phyloP scores from a whole-genome alignment of 2,113 vertebrate genomes.

The Bos javanicus region DNA sequence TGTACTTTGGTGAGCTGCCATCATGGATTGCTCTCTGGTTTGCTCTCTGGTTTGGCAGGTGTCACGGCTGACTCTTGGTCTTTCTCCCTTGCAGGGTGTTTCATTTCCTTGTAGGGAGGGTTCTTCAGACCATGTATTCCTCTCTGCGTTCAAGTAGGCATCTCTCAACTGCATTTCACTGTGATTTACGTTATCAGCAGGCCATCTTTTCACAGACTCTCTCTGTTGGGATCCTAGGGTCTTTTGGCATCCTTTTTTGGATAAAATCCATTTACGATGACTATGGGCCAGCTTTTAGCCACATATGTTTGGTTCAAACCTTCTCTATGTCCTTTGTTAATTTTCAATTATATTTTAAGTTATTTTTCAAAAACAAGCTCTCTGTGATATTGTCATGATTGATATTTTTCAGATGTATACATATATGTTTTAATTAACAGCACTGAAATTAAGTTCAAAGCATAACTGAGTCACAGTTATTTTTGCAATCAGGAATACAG shows the following conservation, averaged over 20 bases:
- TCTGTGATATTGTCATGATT: neutral
- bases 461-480: neutral
- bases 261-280: neutral
- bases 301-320: neutral
- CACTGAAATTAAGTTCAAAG: conserved; percentile 13
- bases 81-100: neutral
- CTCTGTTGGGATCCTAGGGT: neutral
- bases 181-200: neutral
- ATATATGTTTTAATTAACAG: neutral
- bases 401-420: neutral
- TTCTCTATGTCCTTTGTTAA: neutral
- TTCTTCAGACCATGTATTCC: neutral
- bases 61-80: neutral
- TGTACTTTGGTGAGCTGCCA: neutral
- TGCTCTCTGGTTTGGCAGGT: neutral
- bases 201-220: neutral
- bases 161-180: neutral
- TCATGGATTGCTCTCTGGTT: neutral
- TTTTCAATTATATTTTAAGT: neutral
- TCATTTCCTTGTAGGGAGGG: neutral
- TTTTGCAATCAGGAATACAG: neutral
- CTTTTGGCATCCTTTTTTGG: neutral
- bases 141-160: neutral
- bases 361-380: neutral
- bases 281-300: neutral